Conservation (phyloP, 2,888 invertebrate genomes). For the Melinaea marsaeus region DNA sequence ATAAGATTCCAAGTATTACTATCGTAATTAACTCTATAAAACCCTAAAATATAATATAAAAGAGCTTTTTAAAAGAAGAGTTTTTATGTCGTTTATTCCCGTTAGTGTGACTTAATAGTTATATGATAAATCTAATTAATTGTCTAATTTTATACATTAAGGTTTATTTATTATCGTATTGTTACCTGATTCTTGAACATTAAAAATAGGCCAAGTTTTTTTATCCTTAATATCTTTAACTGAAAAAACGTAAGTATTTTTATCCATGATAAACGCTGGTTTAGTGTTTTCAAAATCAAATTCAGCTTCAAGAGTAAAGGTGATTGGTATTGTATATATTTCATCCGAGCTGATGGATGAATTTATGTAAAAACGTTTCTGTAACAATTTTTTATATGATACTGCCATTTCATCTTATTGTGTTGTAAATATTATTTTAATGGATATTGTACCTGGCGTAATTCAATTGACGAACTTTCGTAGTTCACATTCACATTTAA, state of each 20-base stretch:
- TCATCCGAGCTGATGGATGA: conserved; percentile 51
- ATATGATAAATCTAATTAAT: not conserved
- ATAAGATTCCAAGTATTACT: conserved; percentile 72
- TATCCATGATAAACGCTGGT: conserved; percentile 59
- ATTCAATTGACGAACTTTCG: conserved; percentile 44
- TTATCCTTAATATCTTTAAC: conserved; percentile 44
- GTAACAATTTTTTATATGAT: conserved; percentile 29
- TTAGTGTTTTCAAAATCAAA: conserved; percentile 55
- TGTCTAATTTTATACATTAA: too few relatives aligned
- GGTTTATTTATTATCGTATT: not conserved
- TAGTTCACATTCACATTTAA: conserved; percentile 57
- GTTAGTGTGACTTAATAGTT: not conserved
- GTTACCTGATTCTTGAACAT: conserved; percentile 78
- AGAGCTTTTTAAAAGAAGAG: not conserved
- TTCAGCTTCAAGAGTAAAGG: conserved; percentile 50
- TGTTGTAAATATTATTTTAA: not conserved
- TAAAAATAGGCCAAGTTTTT: conserved; percentile 78
- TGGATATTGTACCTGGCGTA: conserved; percentile 52
- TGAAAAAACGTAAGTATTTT: conserved; percentile 40
- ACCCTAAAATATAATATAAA: conserved; percentile 58
- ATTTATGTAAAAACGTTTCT: conserved; percentile 64
- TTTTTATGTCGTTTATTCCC: not conserved
- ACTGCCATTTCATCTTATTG: not conserved
- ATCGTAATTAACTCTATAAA: conserved; percentile 83
- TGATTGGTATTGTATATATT: conserved; percentile 66